Evolutionary conservation across 2,113 vertebrate species (phyloP).

Genomic region (Asarcornis scutulata): DNA sequence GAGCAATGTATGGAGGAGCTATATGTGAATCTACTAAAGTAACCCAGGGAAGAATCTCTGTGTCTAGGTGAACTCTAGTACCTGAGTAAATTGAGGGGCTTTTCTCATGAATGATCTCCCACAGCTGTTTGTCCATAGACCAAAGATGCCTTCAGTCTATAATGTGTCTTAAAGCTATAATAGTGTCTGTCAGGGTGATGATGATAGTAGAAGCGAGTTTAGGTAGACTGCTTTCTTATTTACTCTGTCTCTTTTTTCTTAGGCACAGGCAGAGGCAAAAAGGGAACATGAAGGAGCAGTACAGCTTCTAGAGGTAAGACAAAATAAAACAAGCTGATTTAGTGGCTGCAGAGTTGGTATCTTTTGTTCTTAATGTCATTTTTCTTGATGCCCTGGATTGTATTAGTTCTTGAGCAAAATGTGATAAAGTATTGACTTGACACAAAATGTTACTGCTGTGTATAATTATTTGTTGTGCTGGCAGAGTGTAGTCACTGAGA

Average conservation of each 20-base stretch:
- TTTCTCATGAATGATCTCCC: neutral
- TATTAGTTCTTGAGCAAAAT: neutral
- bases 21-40: neutral
- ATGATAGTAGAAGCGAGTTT: neutral
- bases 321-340: neutral
- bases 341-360: neutral
- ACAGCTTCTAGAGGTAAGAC: slow-evolving; percentile 94
- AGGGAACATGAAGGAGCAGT: slow-evolving; percentile 96
- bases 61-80: neutral
- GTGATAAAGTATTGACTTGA: fast-evolving
- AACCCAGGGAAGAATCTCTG: neutral
- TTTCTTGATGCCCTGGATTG: neutral
- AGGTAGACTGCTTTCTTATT: neutral
- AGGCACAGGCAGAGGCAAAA: slow-evolving; percentile 96
- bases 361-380: neutral
- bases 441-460: neutral
- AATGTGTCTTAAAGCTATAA: neutral
- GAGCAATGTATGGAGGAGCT: neutral
- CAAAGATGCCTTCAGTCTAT: neutral
- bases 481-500: neutral
- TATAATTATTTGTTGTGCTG: neutral
- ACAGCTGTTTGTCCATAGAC: neutral
- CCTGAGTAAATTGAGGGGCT: neutral
- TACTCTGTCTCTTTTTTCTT: neutral
- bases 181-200: neutral